A percentile compares a stretch with the other conserved stretches of the same genome.
phyloP scores from a whole-genome alignment of 1,140 invertebrate species.

The Cephus cinctus region DNA sequence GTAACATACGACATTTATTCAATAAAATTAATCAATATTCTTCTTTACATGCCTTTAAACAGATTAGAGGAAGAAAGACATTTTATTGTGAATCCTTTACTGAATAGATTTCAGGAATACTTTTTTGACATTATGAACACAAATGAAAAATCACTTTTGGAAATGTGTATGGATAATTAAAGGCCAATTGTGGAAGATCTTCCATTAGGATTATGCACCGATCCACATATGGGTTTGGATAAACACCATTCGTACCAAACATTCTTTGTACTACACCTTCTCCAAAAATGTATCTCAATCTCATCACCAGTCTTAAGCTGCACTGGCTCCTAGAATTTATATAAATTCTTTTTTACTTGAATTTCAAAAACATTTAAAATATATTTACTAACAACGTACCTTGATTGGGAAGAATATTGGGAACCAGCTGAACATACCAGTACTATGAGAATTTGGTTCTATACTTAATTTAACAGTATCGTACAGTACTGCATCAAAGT shows the following conservation, averaged over 20 bases:
- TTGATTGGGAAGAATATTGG: slow-evolving; percentile 91
- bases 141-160: too few species aligned
- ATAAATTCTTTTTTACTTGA: slow-evolving; percentile 9
- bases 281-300: slow-evolving; percentile 86
- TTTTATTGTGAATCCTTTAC: too few species aligned
- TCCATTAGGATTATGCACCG: slow-evolving; percentile 81
- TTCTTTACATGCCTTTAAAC: too few species aligned
- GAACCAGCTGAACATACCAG: slow-evolving; percentile 96
- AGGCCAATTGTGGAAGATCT: slow-evolving; percentile 71
- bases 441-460: slow-evolving; percentile 81
- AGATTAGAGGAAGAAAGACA: too few species aligned
- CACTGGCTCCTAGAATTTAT: slow-evolving; percentile 69
- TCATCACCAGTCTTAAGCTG: slow-evolving; percentile 67
- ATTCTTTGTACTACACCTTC: slow-evolving; percentile 71
- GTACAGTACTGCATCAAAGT: slow-evolving; percentile 88
- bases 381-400: slow-evolving; percentile 52
- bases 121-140: too few species aligned
- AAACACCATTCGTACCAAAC: slow-evolving; percentile 98
- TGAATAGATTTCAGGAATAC: too few species aligned
- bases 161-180: too few species aligned
- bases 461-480: slow-evolving; percentile 86
- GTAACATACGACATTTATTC: too few species aligned
- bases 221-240: slow-evolving; percentile 61
- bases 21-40: too few species aligned
- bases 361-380: slow-evolving; percentile 8